Conservation (phyloP, 1,140 invertebrate species). For the Drosophila repletoides region DNA sequence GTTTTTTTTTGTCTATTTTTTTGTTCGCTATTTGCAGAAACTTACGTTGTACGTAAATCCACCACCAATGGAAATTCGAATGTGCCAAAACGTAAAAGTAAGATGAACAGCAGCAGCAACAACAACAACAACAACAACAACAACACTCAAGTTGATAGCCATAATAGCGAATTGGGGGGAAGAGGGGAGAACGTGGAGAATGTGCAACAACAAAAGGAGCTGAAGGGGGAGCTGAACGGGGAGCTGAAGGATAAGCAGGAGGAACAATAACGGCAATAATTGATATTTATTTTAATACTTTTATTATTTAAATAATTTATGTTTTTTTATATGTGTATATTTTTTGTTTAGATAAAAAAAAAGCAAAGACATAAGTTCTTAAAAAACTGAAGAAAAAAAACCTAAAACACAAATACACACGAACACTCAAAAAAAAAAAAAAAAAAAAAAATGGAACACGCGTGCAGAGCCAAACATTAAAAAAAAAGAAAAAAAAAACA, state of each 20-base stretch:
- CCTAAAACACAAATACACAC: background rate
- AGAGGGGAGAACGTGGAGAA: background rate
- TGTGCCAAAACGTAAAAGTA: constrained; percentile 40
- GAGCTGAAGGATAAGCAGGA: constrained; percentile 7
- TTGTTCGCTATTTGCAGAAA: constrained; percentile 36
- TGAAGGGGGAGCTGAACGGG: constrained; percentile 7
- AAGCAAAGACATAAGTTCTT: constrained; percentile 12
- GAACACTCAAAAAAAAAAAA: background rate
- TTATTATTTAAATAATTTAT: constrained; percentile 63
- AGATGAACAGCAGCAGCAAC: constrained; percentile 12
- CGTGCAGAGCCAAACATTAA: constrained; percentile 16
- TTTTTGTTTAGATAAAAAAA: constrained; percentile 54
- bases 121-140: constrained; percentile 12
- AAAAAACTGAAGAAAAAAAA: background rate
- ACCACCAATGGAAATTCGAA: constrained; percentile 20
- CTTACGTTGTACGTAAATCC: constrained; percentile 36
- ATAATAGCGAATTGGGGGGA: constrained; percentile 42
- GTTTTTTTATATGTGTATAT: constrained; percentile 61
- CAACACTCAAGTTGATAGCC: constrained; percentile 24
- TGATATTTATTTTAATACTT: constrained; percentile 69
- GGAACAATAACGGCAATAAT: constrained; percentile 62
- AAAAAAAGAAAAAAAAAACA: background rate
- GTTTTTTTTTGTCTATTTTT: constrained; percentile 3
- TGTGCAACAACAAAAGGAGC: background rate
- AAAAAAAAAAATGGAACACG: background rate